These are phyloP conservation scores for Eumacrocentrus americanus DNA, from an alignment of 2,888 invertebrate genomes.

Conservation along the genomic window DNA sequence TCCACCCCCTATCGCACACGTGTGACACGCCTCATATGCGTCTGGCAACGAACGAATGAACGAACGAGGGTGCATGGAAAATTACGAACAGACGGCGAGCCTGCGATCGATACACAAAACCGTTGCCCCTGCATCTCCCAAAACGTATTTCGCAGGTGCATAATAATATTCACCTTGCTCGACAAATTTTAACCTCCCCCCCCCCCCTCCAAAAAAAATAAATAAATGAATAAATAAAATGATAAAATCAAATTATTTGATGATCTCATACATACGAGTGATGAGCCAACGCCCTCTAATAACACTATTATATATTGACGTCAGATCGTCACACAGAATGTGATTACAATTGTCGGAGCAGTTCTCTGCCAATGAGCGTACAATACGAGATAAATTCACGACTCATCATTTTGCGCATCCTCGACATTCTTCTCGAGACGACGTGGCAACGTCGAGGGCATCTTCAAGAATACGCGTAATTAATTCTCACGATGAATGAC, in stretches of 20 bases:
- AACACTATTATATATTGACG: background rate
- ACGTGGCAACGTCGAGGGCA: background rate
- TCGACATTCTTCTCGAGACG: background rate
- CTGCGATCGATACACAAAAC: slow-evolving; percentile 15
- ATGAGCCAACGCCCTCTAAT: background rate
- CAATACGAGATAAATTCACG: background rate
- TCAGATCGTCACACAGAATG: background rate
- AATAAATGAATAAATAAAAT: background rate
- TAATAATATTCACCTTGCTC: no score
- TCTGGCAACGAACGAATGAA: slow-evolving; percentile 7
- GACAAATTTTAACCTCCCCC: no score
- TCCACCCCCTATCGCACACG: no score
- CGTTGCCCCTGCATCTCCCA: slow-evolving; percentile 1
- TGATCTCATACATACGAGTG: background rate
- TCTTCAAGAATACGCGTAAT: slow-evolving; percentile 17
- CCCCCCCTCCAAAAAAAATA: no score
- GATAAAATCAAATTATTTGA: background rate
- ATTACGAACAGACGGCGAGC: slow-evolving; percentile 17
- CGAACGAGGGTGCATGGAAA: slow-evolving; percentile 12
- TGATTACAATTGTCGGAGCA: background rate
- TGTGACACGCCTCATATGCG: slow-evolving; percentile 8
- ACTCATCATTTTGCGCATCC: background rate
- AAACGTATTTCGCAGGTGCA: slow-evolving; percentile 10
- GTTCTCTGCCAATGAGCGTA: background rate
- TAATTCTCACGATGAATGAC: slow-evolving; percentile 25